Conservation (phyloP, 2,888 invertebrate genomes). For the Patella pellucida region DNA sequence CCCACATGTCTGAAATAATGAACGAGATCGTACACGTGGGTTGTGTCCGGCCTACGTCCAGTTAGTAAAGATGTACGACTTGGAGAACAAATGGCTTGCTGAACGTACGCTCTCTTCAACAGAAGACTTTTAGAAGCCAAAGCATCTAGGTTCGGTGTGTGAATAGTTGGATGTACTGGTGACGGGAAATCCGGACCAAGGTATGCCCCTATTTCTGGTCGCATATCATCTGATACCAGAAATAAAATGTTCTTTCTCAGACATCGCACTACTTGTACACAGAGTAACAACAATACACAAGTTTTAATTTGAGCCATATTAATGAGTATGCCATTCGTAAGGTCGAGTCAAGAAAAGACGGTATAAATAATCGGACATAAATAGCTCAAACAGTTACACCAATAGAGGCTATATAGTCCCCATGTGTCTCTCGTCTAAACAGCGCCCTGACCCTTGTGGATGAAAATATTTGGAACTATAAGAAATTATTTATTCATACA, state of each 20-base stretch:
- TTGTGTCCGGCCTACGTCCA: slow-evolving; percentile 41
- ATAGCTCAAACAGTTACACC: too few species aligned
- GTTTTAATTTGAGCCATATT: too few species aligned
- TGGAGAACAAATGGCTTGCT: slow-evolving; percentile 29
- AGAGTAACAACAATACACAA: too few species aligned
- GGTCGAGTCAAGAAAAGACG: too few species aligned
- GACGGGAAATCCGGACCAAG: slow-evolving; percentile 14
- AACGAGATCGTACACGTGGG: slow-evolving; percentile 38
- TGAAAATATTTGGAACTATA: too few species aligned
- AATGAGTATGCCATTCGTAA: too few species aligned
- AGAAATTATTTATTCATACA: too few species aligned
- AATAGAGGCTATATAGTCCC: too few species aligned
- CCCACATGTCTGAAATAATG: slow-evolving; percentile 35
- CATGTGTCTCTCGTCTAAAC: too few species aligned
- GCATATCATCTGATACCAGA: slow-evolving; percentile 35
- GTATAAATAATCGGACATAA: too few species aligned
- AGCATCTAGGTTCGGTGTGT: slow-evolving; percentile 34
- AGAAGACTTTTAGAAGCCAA: slow-evolving; percentile 32
- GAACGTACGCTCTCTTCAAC: slow-evolving; percentile 34
- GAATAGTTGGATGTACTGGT: slow-evolving; percentile 30
- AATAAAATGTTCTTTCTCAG: slow-evolving; percentile 35
- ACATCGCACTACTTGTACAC: not conserved
- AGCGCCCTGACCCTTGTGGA: too few species aligned
- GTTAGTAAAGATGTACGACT: slow-evolving; percentile 34
- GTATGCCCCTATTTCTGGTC: slow-evolving; percentile 32